phyloP scores from a whole-genome alignment of 2,113 vertebrate genomes.

The Psittacus erithacus region DNA sequence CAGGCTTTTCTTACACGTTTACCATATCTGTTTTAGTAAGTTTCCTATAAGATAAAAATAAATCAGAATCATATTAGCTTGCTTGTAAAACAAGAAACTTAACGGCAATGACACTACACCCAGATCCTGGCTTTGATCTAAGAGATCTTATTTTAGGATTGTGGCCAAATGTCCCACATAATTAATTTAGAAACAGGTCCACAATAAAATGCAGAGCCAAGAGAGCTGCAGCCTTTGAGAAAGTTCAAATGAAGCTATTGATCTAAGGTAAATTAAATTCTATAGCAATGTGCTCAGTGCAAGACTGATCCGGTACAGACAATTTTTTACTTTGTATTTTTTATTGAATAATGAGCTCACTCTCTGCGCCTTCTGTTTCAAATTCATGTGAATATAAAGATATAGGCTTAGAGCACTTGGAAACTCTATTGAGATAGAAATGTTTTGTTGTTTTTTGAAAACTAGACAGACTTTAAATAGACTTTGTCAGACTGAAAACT shows the following conservation, averaged over 20 bases:
- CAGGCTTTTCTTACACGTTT: conserved; percentile 44
- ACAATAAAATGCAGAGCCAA: background rate
- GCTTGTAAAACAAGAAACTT: conserved; percentile 19
- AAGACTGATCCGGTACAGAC: background rate
- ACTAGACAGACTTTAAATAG: background rate
- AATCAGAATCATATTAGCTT: conserved; percentile 44
- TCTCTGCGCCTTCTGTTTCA: background rate
- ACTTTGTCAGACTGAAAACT: background rate
- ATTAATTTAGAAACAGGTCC: conserved; percentile 12
- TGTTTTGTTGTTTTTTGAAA: background rate
- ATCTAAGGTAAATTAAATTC: conserved; percentile 30
- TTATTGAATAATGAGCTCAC: background rate
- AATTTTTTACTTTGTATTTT: background rate
- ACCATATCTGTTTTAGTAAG: conserved; percentile 40
- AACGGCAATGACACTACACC: background rate
- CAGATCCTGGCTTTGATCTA: background rate
- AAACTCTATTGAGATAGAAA: background rate
- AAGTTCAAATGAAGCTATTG: conserved; percentile 32
- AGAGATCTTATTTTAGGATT: background rate
- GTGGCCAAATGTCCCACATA: background rate
- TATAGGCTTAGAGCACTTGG: background rate
- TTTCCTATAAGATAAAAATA: conserved; percentile 33
- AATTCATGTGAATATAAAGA: background rate
- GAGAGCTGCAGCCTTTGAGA: background rate
- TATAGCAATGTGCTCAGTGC: background rate